phyloP scores from a whole-genome alignment of 2,797 vertebrate species.

The Pseudochaenichthys georgianus region DNA sequence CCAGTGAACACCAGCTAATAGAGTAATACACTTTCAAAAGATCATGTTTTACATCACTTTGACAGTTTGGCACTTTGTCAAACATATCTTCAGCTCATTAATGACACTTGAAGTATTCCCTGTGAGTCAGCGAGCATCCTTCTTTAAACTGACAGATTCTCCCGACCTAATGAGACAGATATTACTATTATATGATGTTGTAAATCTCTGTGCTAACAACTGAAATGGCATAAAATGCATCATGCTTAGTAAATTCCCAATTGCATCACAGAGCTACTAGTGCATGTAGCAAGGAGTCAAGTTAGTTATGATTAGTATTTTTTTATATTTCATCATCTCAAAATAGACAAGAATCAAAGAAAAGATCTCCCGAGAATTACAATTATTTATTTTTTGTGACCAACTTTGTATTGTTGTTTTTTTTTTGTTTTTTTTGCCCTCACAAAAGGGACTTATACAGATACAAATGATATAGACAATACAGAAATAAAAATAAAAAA shows the following conservation, averaged over 20 bases:
- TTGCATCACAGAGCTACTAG: conserved; percentile 2
- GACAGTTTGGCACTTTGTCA: conserved; percentile 21
- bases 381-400: too few species aligned
- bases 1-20: neutral
- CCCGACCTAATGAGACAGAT: conserved; percentile 24
- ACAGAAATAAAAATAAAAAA: too few species aligned
- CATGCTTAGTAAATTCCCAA: conserved; percentile 3
- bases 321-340: neutral
- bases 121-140: neutral
- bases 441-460: too few species aligned
- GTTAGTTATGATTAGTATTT: conserved; percentile 5
- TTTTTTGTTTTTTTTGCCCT: too few species aligned
- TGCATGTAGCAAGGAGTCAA: conserved; percentile 12
- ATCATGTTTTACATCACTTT: neutral
- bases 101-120: neutral
- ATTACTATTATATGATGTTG: neutral
- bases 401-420: too few species aligned
- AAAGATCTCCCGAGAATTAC: neutral
- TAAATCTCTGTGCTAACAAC: conserved; percentile 20
- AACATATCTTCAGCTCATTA: neutral
- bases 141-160: conserved; percentile 14
- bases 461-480: too few species aligned
- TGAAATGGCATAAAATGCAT: conserved; percentile 7
- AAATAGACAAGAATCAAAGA: neutral
- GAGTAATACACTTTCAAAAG: neutral